Conservation (phyloP, 2,888 invertebrate species). For the Perizoma flavofasciatum region DNA sequence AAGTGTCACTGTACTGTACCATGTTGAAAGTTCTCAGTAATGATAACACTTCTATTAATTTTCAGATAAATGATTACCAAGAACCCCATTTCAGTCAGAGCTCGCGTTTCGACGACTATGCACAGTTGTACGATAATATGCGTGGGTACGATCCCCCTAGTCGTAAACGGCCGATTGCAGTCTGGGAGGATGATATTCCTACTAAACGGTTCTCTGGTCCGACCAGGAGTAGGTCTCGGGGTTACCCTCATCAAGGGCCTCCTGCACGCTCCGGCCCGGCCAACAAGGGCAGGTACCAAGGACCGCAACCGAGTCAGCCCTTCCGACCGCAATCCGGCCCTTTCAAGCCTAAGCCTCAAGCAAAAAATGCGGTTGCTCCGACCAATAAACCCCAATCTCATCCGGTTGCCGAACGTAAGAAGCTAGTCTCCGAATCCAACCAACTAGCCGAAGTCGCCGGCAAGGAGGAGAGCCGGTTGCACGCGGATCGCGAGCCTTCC, state of each 20-base stretch:
- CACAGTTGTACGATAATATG: slow-evolving; percentile 50
- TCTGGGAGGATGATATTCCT: slow-evolving; percentile 47
- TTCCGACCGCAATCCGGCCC: slow-evolving; percentile 8
- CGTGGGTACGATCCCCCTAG: slow-evolving; percentile 36
- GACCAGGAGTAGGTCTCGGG: not conserved
- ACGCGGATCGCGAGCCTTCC: slow-evolving; percentile 49
- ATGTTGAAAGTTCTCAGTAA: not conserved
- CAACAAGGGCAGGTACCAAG: slow-evolving; percentile 5
- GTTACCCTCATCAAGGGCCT: not conserved
- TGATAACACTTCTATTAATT: slow-evolving; percentile 27
- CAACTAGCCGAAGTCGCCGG: slow-evolving; percentile 14
- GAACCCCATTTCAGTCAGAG: slow-evolving; percentile 37
- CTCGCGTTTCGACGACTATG: slow-evolving; percentile 40
- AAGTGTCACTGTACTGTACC: not conserved
- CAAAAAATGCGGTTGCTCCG: slow-evolving; percentile 38
- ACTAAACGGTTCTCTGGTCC: slow-evolving; percentile 48
- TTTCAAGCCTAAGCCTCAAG: slow-evolving; percentile 29
- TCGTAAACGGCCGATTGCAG: slow-evolving; percentile 50
- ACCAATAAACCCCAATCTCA: slow-evolving; percentile 44
- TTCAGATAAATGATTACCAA: slow-evolving; percentile 43
- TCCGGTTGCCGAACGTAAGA: slow-evolving; percentile 42
- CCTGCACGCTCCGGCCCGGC: slow-evolving; percentile 11
- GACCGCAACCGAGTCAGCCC: slow-evolving; percentile 10
- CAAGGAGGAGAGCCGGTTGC: slow-evolving; percentile 35
- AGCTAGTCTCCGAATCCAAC: slow-evolving; percentile 37